Base-by-base conservation (phyloP, 2,113 vertebrate genomes). In the Pantherophis guttatus region DNA sequence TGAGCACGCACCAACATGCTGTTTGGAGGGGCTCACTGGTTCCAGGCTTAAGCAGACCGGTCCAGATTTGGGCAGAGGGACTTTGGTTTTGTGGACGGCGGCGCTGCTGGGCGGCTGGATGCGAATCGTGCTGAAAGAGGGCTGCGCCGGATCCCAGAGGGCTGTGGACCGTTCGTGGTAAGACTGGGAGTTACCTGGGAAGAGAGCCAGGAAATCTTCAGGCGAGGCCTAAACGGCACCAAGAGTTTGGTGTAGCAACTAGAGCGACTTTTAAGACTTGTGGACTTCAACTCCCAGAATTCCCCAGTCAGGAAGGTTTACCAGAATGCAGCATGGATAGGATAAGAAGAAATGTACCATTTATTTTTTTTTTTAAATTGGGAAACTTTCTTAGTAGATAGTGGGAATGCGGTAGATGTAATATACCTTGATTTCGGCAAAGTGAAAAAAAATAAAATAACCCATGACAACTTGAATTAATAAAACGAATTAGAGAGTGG, bases 11-110 rank as follows among this genome's bases (percentile, higher is more conserved):
- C 92, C 93, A 17, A 62, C 62, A 90, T 92, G 70, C 87, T 8
- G 44, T 92, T 88, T 62, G 59, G 91, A 70, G 89, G 94, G 88
- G 90, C 91, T 39, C 87, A 93, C 0, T 54, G 94, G 86, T 12
- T 91, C 89, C 26, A 50, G 87, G 48, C 8, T 95, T 91, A 1
- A 93, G 92, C 21, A 24, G 90, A 58, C 91, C 91, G 57, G 95
- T 95, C 12, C 96, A 0, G 95, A 94, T 92, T 94, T 92, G 91
- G 95, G 65, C 88, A 97, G 94, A 5, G 96, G 94, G 1, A 97
- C 95, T 94, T 97, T 97, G 5, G 96, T 97, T 91, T 97, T 97
- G 54, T 96, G 94, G 87, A 97, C 97, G 1, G 97, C 93, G 1
- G 86, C 23, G 5, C 2, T n/a, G 70, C 50, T 87, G 75, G 50